phyloP scores from a whole-genome alignment of 2,797 vertebrate genomes.

The Sus cebifrons region DNA sequence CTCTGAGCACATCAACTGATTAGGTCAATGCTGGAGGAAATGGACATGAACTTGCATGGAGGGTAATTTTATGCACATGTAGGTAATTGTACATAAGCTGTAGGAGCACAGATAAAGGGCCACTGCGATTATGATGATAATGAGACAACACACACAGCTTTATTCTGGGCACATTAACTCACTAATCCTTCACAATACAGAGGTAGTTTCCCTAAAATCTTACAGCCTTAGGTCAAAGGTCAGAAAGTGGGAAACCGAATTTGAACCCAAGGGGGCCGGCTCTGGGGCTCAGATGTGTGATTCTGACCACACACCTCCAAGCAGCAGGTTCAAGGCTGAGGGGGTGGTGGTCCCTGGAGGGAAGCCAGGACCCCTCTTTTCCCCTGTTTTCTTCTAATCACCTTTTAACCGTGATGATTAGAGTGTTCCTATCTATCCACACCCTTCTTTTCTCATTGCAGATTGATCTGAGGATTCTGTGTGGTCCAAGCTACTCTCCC shows the following conservation, averaged over 20 bases:
- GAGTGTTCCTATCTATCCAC: rapidly evolving
- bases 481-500: no score
- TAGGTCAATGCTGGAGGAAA: no score
- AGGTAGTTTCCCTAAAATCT: not conserved
- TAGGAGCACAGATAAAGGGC: no score
- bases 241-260: not conserved
- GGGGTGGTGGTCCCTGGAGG: rapidly evolving
- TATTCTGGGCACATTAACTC: not conserved
- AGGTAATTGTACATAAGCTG: no score
- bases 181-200: no score
- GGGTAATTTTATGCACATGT: rapidly evolving
- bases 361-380: no score
- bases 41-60: not conserved
- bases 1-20: no score
- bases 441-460: not conserved
- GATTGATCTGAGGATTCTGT: not conserved
- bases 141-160: rapidly evolving
- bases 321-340: no score
- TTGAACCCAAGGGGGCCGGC: not conserved
- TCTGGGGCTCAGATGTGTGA: not conserved
- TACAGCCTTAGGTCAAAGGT: not conserved
- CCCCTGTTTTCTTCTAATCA: no score
- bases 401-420: not conserved
- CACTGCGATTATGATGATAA: rapidly evolving
- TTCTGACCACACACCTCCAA: not conserved